These are phyloP conservation scores for Agrochola lota DNA, from an alignment of 2,888 invertebrate species.

Conservation along the genomic window DNA sequence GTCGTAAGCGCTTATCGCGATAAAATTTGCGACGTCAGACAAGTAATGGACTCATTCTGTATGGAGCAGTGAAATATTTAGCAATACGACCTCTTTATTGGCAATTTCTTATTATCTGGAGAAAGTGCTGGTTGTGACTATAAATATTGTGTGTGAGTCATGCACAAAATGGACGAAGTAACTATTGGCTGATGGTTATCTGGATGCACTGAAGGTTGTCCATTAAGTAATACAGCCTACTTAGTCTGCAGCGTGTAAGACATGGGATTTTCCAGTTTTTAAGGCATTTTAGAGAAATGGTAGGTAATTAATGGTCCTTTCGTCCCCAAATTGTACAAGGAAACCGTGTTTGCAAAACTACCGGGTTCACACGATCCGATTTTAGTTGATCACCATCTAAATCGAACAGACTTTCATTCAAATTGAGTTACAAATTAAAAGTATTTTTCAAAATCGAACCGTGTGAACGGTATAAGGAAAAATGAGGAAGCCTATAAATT, in stretches of 20 bases:
- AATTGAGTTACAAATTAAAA: too few species aligned
- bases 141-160: conserved; percentile 49
- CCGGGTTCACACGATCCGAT: too few species aligned
- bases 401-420: too few species aligned
- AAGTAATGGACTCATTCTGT: conserved; percentile 68
- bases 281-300: too few species aligned
- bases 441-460: too few species aligned
- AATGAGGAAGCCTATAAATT: not conserved
- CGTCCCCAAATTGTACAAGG: too few species aligned
- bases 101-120: conserved; percentile 56
- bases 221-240: not conserved
- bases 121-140: conserved; percentile 28
- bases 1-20: conserved; percentile 73
- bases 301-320: not conserved
- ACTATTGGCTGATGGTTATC: conserved; percentile 6
- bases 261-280: not conserved
- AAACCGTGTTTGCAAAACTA: not conserved
- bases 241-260: not conserved
- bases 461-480: not conserved
- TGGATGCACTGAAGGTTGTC: not conserved
- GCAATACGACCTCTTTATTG: conserved; percentile 61
- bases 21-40: conserved; percentile 75
- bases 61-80: conserved; percentile 65
- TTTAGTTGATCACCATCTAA: too few species aligned
- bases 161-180: conserved; percentile 3